A percentile compares a stretch with the other conserved stretches of the same genome.
These are phyloP conservation scores for Ochotona curzoniae DNA, from an alignment of 2,113 vertebrate genomes.

Conservation along the genomic window DNA sequence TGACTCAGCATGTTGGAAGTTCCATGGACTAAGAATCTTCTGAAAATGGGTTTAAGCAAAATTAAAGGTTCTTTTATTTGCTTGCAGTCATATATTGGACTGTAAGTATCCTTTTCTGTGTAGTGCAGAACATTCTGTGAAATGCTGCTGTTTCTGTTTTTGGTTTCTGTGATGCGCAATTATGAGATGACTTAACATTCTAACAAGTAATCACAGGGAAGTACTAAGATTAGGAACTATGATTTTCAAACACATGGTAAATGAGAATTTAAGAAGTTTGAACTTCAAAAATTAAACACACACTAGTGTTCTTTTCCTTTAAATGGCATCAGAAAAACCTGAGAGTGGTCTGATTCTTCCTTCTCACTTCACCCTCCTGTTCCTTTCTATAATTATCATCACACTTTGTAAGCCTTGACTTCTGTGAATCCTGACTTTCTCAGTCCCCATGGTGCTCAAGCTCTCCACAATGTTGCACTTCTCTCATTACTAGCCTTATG, in stretches of 20 bases:
- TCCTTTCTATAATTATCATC: neutral
- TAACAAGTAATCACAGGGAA: conserved; percentile 14
- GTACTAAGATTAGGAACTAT: conserved; percentile 15
- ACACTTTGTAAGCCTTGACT: neutral
- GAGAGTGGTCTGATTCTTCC: conserved; percentile 28
- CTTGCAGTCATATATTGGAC: neutral
- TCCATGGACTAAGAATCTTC: conserved; percentile 49
- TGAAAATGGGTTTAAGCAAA: conserved; percentile 55
- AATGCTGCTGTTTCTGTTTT: conserved; percentile 55
- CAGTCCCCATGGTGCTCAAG: neutral
- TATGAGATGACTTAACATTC: conserved; percentile 15
- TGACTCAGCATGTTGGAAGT: conserved; percentile 49
- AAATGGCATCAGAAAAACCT: conserved; percentile 30
- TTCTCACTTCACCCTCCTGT: neutral
- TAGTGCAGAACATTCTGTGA: conserved; percentile 22
- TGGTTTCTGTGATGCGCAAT: neutral
- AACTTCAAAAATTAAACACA: neutral
- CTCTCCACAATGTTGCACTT: neutral
- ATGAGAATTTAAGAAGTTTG: conserved; percentile 41
- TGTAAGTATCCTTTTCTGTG: neutral
- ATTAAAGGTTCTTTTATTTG: conserved; percentile 52
- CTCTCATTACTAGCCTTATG: neutral
- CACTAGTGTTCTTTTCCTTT: neutral
- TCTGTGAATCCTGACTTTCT: neutral
- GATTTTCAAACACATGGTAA: conserved; percentile 39